Evolutionary conservation across 1,140 invertebrate species (phyloP), one percentile per base, ranked within the genome.

Genomic region (Nomia melanderi): DNA sequence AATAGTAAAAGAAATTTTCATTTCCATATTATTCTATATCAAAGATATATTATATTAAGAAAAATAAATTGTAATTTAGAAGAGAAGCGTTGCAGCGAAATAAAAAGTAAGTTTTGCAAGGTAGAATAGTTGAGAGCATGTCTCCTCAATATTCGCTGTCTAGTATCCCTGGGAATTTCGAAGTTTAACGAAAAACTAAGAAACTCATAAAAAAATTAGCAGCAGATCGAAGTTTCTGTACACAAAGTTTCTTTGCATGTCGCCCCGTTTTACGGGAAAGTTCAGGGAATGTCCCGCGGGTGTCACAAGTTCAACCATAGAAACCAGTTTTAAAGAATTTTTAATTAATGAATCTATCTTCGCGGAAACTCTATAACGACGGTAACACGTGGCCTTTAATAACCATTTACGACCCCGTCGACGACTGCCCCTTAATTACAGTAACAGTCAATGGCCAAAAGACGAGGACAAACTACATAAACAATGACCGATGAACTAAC

Each of bases 291-390:
- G 63, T 75, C 72, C 53, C 72, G 63, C 39, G 54, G 64, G 73
- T 59, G 39, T 14, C 71, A 29, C 57, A 50, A 12, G 47, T 44
- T 62, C 7, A 25, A 74, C 53, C 63, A 53, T 67, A 23, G 31
- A 33, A 77, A 71, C 74, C 53, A 77, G 25, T 71, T 77, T 53
- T 29, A 54, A 77, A 77, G 74, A 77, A 77, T 77, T 77, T 77
- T 71, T 77, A 77, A 77, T 77, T 77, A 77, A 77, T 77, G 74
- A 77, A 77, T 56, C 66, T 27, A 41, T 44, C 44, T 39, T 59
- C 57, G 23, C 20, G 33, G 66, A 41, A 77, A 77, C 66, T 77
- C 56, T 70, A 67, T 59, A 71, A 77, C 57, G 54, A 47, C 25
- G 56, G 56, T 69, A 71, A 69, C 54, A 67, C 74, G 66, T 56